phyloP scores from a whole-genome alignment of 2,888 invertebrate genomes.

The Candidula unifasciata region DNA sequence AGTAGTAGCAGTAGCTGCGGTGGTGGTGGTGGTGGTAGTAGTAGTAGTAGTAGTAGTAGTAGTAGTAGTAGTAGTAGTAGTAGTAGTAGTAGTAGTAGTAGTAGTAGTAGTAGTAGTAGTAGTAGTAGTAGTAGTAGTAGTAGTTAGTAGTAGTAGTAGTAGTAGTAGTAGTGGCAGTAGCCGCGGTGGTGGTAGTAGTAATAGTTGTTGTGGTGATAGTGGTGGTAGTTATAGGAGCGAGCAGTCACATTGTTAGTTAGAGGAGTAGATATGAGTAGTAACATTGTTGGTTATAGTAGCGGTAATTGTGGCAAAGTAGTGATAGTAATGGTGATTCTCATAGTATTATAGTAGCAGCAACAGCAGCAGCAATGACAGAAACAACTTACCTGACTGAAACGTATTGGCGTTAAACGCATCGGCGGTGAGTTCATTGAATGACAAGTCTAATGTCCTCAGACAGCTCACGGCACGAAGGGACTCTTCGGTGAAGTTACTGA shows the following conservation, averaged over 20 bases:
- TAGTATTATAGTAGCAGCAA: background rate
- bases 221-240: slow-evolving; percentile 5
- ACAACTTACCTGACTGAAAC: slow-evolving; percentile 21
- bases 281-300: too few relatives aligned
- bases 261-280: too few relatives aligned
- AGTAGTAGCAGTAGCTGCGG: slow-evolving; percentile 10
- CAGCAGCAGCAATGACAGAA: background rate
- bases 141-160: slow-evolving; percentile 1
- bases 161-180: slow-evolving; percentile 19
- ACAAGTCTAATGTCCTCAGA: slow-evolving; percentile 21
- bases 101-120: slow-evolving; percentile 37
- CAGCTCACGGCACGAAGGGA: background rate
- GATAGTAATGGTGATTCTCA: too few relatives aligned
- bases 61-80: slow-evolving; percentile 37
- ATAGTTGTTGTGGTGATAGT: too few relatives aligned
- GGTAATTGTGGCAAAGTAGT: too few relatives aligned
- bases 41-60: slow-evolving; percentile 32
- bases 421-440: slow-evolving; percentile 16
- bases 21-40: slow-evolving; percentile 27
- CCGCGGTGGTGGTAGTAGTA: background rate
- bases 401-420: background rate
- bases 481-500: background rate
- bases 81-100: slow-evolving; percentile 35
- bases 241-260: background rate
- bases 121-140: slow-evolving; percentile 35